A percentile compares a stretch with the other conserved stretches of the same genome.
phyloP scores from a whole-genome alignment of 1,140 invertebrate species.

The Idris sp. region DNA sequence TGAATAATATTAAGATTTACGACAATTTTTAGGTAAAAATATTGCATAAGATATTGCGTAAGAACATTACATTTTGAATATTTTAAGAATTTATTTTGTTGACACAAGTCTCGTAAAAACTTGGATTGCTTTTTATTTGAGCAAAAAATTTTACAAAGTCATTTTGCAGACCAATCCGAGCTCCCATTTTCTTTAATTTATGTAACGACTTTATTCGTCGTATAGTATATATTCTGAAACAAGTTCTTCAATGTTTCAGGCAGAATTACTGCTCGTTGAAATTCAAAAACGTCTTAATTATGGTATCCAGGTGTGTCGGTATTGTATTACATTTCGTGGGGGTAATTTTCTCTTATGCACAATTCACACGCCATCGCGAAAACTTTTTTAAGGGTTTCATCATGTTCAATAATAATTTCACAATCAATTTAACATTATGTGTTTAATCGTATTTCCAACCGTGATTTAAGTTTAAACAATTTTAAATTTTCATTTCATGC shows the following conservation, averaged over 20 bases:
- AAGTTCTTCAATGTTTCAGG: conserved; percentile 31
- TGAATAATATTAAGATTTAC: no score
- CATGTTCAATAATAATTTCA: conserved; percentile 6
- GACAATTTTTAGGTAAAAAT: no score
- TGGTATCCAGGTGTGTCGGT: conserved; percentile 52
- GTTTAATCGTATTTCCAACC: no score
- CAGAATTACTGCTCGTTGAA: conserved; percentile 48
- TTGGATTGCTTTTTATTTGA: no score
- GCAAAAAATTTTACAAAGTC: no score
- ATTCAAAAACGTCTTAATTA: conserved; percentile 63
- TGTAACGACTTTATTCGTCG: conserved; percentile 49
- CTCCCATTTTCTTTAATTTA: conserved; percentile 27
- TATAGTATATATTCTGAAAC: conserved; percentile 12
- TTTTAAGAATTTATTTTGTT: no score
- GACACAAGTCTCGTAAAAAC: no score
- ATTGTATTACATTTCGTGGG: conserved; percentile 30
- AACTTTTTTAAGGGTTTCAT: conserved; percentile 6
- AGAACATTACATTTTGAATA: no score
- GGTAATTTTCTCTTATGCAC: conserved; percentile 53
- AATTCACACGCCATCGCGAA: conserved; percentile 44
- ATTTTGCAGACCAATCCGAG: conserved; percentile 8
- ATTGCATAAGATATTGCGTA: no score
- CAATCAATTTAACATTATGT: no score
- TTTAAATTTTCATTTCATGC: no score
- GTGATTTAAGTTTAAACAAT: no score